These are phyloP conservation scores for Leptinotarsa lineolata DNA, from an alignment of 1,140 invertebrate genomes.

Conservation along the genomic window DNA sequence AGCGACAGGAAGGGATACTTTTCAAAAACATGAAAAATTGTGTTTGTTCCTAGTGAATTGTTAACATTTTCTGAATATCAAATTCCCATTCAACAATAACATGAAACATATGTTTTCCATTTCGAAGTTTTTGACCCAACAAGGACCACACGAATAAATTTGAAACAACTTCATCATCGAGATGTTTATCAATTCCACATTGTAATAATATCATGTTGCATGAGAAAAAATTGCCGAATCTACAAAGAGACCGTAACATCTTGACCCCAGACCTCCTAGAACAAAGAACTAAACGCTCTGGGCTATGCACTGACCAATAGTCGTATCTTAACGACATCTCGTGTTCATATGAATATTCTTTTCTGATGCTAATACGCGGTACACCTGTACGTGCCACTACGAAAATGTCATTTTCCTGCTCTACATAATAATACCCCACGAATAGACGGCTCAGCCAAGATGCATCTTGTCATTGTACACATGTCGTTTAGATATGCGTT, in stretches of 20 bases:
- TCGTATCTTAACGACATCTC: constrained; percentile 39
- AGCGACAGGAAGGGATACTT: too few species aligned
- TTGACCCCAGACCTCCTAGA: constrained; percentile 6
- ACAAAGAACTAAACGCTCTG: constrained; percentile 7
- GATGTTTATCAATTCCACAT: neutral
- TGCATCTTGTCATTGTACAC: constrained; percentile 29
- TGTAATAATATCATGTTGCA: constrained; percentile 16
- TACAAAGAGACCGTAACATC: constrained; percentile 13
- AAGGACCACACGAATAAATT: too few species aligned
- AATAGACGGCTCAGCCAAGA: constrained; percentile 24
- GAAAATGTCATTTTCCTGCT: constrained; percentile 26
- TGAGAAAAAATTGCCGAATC: neutral
- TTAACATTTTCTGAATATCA: too few species aligned
- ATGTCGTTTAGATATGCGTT: constrained; percentile 43
- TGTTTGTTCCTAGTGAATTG: too few species aligned
- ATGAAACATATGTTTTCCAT: too few species aligned
- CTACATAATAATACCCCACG: constrained; percentile 37
- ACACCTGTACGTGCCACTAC: constrained; percentile 37
- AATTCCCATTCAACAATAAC: too few species aligned
- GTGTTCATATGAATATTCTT: constrained; percentile 32
- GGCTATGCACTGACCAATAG: constrained; percentile 21
- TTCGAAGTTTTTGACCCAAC: too few species aligned
- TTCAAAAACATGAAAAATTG: too few species aligned
- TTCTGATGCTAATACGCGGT: constrained; percentile 36
- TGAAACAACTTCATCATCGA: too few species aligned